These are phyloP conservation scores for Hydrotaea cyrtoneurina DNA, from an alignment of 2,888 invertebrate genomes.

Conservation along the genomic window DNA sequence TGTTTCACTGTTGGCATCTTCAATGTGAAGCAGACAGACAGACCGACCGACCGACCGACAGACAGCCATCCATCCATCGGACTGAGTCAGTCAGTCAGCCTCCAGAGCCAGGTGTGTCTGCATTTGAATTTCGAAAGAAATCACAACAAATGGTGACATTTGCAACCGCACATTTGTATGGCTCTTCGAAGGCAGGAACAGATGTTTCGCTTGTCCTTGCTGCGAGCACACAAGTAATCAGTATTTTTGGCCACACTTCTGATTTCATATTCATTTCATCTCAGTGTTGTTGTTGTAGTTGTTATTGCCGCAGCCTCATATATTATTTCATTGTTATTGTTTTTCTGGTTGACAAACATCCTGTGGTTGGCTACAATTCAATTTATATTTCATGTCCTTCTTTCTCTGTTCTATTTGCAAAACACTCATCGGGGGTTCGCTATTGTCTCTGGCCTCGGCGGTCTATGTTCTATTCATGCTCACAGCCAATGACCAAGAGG, in stretches of 20 bases:
- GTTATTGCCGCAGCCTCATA: conserved; percentile 7
- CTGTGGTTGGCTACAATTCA: conserved; percentile 65
- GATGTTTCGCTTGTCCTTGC: conserved; percentile 53
- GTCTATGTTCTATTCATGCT: neutral
- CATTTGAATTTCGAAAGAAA: conserved; percentile 39
- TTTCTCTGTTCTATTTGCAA: conserved; percentile 52
- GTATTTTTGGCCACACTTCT: conserved; percentile 66
- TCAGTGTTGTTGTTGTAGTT: conserved; percentile 17
- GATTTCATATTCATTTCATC: conserved; percentile 51
- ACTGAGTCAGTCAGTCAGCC: neutral
- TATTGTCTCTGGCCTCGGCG: conserved; percentile 34
- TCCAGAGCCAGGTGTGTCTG: conserved; percentile 35
- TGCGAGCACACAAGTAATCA: conserved; percentile 49
- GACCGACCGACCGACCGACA: too few species aligned
- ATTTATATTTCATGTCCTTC: conserved; percentile 46
- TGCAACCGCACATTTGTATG: conserved; percentile 63
- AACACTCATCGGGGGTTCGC: conserved; percentile 62
- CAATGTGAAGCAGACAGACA: neutral
- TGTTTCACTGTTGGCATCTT: neutral
- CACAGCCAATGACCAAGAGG: neutral
- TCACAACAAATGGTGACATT: conserved; percentile 65
- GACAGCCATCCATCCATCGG: too few species aligned
- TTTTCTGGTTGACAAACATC: conserved; percentile 58
- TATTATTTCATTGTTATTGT: conserved; percentile 29
- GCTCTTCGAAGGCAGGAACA: conserved; percentile 43